phyloP scores from a whole-genome alignment of 2,888 invertebrate species.

The Scrobipalpa atriplicella region DNA sequence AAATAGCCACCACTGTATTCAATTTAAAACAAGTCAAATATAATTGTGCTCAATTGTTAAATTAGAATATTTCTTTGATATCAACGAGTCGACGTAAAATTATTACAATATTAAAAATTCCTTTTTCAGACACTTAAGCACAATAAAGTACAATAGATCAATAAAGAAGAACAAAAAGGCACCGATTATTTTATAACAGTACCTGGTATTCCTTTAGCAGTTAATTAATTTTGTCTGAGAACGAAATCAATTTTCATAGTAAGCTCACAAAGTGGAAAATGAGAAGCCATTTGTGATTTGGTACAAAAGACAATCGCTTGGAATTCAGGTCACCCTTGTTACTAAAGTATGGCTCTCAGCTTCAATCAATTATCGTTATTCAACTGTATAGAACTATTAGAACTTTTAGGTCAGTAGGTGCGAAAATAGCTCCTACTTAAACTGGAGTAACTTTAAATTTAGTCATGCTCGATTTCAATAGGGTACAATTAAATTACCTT shows the following conservation, averaged over 20 bases:
- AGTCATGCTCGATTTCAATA: neutral
- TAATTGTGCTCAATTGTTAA: too few species aligned
- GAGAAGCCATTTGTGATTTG: conserved; percentile 42
- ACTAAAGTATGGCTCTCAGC: conserved; percentile 37
- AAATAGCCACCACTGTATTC: too few species aligned
- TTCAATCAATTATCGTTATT: conserved; percentile 50
- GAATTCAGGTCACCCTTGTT: conserved; percentile 45
- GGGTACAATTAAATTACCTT: neutral
- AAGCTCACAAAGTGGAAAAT: conserved; percentile 46
- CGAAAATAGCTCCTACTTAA: conserved; percentile 22
- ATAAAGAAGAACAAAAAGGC: conserved; percentile 2
- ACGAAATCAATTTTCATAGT: conserved; percentile 27
- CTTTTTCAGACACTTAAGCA: neutral
- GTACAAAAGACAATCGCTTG: conserved; percentile 43
- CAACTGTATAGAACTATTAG: conserved; percentile 35
- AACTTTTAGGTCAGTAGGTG: conserved; percentile 30
- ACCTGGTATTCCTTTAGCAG: conserved; percentile 11
- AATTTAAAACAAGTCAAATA: too few species aligned
- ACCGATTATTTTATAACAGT: conserved; percentile 10
- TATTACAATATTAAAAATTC: neutral
- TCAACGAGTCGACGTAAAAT: neutral
- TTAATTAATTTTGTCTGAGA: conserved; percentile 30
- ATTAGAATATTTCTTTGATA: too few species aligned
- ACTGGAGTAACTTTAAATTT: neutral
- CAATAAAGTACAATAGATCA: neutral